Conservation (phyloP, 2,797 vertebrate genomes). For the Clamator glandarius region DNA sequence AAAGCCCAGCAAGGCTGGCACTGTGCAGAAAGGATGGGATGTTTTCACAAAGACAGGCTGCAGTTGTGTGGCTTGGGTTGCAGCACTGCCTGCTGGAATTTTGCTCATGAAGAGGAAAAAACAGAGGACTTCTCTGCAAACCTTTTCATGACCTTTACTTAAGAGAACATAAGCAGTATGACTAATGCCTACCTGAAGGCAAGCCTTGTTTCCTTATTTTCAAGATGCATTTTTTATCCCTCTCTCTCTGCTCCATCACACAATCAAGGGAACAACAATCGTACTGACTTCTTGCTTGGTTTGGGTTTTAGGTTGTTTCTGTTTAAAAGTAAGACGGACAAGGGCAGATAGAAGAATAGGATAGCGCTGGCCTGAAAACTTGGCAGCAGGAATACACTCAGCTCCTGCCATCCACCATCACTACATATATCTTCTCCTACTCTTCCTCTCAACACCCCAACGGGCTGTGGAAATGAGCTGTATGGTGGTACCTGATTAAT, state of each 20-base stretch:
- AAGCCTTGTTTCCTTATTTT: background rate
- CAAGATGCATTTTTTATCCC: background rate
- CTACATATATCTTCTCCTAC: background rate
- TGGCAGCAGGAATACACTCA: background rate
- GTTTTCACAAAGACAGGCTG: fast-evolving
- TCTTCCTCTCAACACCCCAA: background rate
- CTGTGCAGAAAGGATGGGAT: background rate
- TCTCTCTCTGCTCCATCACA: background rate
- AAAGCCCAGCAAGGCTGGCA: background rate
- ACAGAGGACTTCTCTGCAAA: background rate
- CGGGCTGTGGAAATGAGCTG: background rate
- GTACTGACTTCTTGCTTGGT: background rate
- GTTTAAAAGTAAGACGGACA: background rate
- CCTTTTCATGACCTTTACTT: background rate
- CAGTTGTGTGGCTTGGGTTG: fast-evolving
- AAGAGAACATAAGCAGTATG: background rate
- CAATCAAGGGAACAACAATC: background rate
- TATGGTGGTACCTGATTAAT: background rate
- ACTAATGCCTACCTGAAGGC: background rate
- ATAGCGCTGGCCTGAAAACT: background rate
- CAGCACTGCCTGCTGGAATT: background rate
- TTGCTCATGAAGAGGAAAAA: background rate
- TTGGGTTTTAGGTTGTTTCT: background rate
- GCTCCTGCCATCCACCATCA: background rate
- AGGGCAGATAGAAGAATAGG: background rate